Evolutionary conservation across 2,888 invertebrate species (phyloP), one percentile per base, ranked within the genome.

Genomic region (Drosophila percnosoma): DNA sequence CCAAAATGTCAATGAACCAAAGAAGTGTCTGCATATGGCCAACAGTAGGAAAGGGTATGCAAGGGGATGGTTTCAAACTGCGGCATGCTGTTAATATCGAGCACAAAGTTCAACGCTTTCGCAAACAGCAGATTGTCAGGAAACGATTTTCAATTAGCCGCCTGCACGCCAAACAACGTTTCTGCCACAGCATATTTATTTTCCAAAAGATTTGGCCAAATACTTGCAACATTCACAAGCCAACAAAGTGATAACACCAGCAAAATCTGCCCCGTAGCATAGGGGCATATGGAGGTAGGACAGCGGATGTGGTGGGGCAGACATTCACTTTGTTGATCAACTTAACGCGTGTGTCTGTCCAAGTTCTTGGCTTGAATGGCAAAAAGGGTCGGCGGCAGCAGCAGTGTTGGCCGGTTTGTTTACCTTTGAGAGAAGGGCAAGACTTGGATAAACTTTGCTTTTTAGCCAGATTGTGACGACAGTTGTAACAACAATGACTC

Each of bases 1-100:
- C 80, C 86, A 68, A 69, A 82, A 88, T 85, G 85, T 85, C 85
- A 85, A 85, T 85, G 85, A 85, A 88, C 85, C 78, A 69, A 74
- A 87, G 85, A 55, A 87, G 82, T 86, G 77, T 77, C 83, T 87
- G 82, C 87, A 84, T 80, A 51, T 75, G 85, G 51, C 24, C 34
- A 54, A 40, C 15, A n/a, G 2, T 4, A 29, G 51, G 11, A n/a
- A 21, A 21, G 18, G 34, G 45, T 15, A 15, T 15, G 7, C 13
- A 7, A 45, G 21, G 29, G 24, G 29, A 15, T 15, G 24, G 18
- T 4, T 42, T 0, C 42, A 15, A 18, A 15, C 31, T 15, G 51
- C n/a, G 52, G 58, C 40, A 36, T 45, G 60, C 52, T 53, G 57
- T 45, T 54, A 78, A 78, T 83, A 83, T 83, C 79, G 76, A 77